Base-by-base conservation (phyloP, 2,888 invertebrate genomes). In the Neria commutata region DNA sequence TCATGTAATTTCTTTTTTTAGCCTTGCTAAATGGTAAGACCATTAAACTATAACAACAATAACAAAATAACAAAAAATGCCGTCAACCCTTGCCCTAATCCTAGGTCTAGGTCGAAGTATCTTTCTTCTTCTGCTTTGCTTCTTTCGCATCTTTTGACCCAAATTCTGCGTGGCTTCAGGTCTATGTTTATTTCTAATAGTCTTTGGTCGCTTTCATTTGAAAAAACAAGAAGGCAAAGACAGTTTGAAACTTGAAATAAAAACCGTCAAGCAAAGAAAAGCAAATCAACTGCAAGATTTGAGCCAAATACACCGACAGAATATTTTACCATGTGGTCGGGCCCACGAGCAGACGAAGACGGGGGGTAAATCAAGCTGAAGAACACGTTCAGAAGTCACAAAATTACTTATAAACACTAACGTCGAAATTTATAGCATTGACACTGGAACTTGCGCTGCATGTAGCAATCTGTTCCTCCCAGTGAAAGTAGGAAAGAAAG, bases 401-500 rank as follows among this genome's bases (percentile, higher is more conserved):
- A n/a, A 37, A 37, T 14, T 37, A n/a, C 11, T 37, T 37, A n/a
- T n/a, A 11, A n/a, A 8, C 6, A 37, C 4, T n/a, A 37, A n/a
- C 16, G 37, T 14, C 37, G n/a, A n/a, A n/a, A n/a, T n/a, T n/a
- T n/a, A n/a, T n/a, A 37, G n/a, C 37, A n/a, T 37, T 37, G 37
- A 14, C 16, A 37, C 4, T n/a, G n/a, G 37, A 37, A 37, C 37
- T n/a, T n/a, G 37, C 10, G n/a, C 16, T 14, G 6, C 4, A 23
- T 21, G 29, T 51, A 46, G 6, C 37, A 46, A 51, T 21, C 46
- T n/a, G n/a, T n/a, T n/a, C n/a, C n/a, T n/a, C n/a, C n/a, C n/a
- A n/a, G n/a, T n/a, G 51, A 56, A 56, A 56, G 56, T 51, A 45
- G 51, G 46, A 52, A 51, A 57, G 56, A 57, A 57, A 57, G 56